Evolutionary conservation across 2,113 vertebrate genomes (phyloP).

Genomic region (Siniperca chuatsi): DNA sequence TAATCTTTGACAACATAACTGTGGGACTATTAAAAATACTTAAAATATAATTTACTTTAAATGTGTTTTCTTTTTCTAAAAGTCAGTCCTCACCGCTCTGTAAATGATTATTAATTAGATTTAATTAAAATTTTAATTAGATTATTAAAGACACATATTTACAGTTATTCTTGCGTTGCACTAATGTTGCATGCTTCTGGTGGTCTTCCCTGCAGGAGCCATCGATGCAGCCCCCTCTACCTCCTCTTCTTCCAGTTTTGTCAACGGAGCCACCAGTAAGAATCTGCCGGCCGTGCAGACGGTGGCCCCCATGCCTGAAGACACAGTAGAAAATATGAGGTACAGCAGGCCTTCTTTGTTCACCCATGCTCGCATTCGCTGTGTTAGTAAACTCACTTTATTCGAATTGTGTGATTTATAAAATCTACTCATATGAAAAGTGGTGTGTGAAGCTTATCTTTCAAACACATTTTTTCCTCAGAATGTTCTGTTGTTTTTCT

Average conservation of each 20-base stretch:
- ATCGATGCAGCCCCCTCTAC: slow-evolving; percentile 88
- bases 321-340: slow-evolving; percentile 97
- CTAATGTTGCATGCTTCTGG: slow-evolving; percentile 12
- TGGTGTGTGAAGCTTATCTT: background rate
- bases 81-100: background rate
- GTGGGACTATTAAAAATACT: background rate
- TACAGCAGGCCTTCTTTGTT: slow-evolving; percentile 59
- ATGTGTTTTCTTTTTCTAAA: background rate
- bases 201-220: slow-evolving; percentile 86
- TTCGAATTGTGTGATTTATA: background rate
- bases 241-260: slow-evolving; percentile 95
- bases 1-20: background rate
- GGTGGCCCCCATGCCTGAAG: slow-evolving; percentile 96
- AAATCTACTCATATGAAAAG: background rate
- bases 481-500: background rate
- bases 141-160: background rate
- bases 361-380: background rate
- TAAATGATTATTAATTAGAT: background rate
- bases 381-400: background rate
- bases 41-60: background rate
- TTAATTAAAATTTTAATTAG: background rate
- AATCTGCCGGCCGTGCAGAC: slow-evolving; percentile 97
- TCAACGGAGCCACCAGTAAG: slow-evolving; percentile 97
- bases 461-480: background rate
- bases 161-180: background rate